Evolutionary conservation across 2,888 invertebrate genomes (phyloP), one percentile per base, ranked within the genome.

Genomic region (Lepidocyrtoides sp.): DNA sequence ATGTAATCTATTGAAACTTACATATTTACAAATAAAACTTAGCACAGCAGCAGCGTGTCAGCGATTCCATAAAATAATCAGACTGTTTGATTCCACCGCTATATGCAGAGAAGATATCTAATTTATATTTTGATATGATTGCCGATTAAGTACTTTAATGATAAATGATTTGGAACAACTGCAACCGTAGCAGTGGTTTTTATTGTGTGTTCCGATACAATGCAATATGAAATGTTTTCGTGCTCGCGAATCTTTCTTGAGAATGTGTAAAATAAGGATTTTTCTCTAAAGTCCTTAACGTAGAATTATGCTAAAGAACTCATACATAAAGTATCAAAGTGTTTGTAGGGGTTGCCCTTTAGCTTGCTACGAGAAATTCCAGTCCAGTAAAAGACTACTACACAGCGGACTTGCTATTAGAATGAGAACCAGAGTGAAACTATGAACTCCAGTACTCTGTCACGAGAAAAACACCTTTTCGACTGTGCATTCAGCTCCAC

Each of bases 401-500:
- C 84, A 77, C 77, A 79, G 90, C 79, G 54, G 90, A 90, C 90
- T 90, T 90, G 90, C 90, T 84, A 66, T 84, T 75, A 79, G 90
- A 84, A 26, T 60, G 84, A 90, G 90, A 90, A 90, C 84, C 90
- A 90, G 79, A 77, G 90, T 84, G 90, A 84, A 90, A 90, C 90
- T 90, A 90, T 90, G 90, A 90, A 90, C 90, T 90, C 90, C 90
- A 90, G 90, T 90, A 90, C 63, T 90, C 90, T 90, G 90, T 90
- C 90, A 90, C 84, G 72, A 83, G 90, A 90, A 90, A 84, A 90
- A 90, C 90, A 90, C 90, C 90, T 90, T 89, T 84, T 79, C 26
- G 29, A 57, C 51, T 63, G 69, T 44, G 63, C 60, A 89, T 75
- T 29, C 75, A 82, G 63, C 89, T 63, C 57, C 57, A 57, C 14